A percentile compares a stretch with the other conserved stretches of the same genome.
Conservation (phyloP, 2,797 vertebrate genomes). For the Myotis pilosus region DNA sequence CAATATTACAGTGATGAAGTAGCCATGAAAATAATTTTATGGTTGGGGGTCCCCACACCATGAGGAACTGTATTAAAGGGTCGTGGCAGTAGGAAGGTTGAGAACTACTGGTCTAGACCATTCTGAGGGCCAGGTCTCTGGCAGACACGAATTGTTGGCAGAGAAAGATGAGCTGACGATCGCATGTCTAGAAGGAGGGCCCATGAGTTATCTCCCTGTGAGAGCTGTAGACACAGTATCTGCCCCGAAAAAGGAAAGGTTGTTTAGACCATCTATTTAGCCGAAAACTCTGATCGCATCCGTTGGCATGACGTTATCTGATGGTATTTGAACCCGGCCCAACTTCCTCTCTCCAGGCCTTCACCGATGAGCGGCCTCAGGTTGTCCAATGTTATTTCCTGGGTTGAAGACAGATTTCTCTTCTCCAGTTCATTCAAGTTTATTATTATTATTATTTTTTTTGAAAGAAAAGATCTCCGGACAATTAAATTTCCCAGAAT, state of each 20-base stretch:
- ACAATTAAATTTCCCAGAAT: conserved; percentile 79
- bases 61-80: no score
- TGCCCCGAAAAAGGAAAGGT: conserved; percentile 60
- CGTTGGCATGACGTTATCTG: conserved; percentile 79
- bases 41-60: no score
- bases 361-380: conserved; percentile 69
- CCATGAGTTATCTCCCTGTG: conserved; percentile 64
- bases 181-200: conserved; percentile 13
- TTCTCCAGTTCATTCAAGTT: conserved; percentile 73
- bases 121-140: neutral
- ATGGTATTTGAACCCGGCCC: conserved; percentile 75
- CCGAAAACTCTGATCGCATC: conserved; percentile 76
- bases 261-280: conserved; percentile 78
- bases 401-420: conserved; percentile 72
- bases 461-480: conserved; percentile 71
- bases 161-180: conserved; percentile 37
- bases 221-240: conserved; percentile 69
- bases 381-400: conserved; percentile 77
- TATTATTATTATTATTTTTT: neutral
- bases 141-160: neutral
- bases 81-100: no score
- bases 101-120: no score
- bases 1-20: no score
- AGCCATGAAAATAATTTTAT: no score
- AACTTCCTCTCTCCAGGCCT: conserved; percentile 77